Base-by-base conservation (phyloP, 2,113 vertebrate species). In the Hepsetus odoe region DNA sequence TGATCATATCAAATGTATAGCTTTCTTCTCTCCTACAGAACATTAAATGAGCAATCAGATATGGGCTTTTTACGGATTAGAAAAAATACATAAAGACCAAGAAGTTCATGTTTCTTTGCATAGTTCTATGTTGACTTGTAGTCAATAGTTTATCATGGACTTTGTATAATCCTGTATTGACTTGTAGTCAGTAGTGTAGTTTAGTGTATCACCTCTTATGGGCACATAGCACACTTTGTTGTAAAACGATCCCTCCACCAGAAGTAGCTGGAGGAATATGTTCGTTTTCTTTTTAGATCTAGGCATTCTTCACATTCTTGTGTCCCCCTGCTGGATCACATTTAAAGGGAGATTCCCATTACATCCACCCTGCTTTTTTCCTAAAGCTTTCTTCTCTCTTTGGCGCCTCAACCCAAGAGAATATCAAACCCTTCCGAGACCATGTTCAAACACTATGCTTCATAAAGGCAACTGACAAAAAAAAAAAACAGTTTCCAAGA, bases 351-450 rank as follows among this genome's bases (percentile, higher is more conserved):
- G 64, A 70, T 90, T 65, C 80, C 74, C 76, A 76, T 80, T 87
- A 83, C 40, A 58, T 38, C 1, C 68, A 75, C 64, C 70, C 75
- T 3, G 73, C 56, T 12, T 62, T 66, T 46, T 61, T 78, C 84
- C 28, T 69, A 74, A 35, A 51, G 76, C 51, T 74, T 30, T 85
- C 32, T 0, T 0, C 51, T 32, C 55, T 55, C 49, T 81, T 78
- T 80, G 82, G 85, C 92, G 90, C 86, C 88, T 82, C 1, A 26
- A 78, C 62, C 86, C 76, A 88, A 89, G 79, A 86, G 83, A 61
- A 1, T 6, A 55, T 18, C 9, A 74, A 83, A 56, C 86, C 74
- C 81, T 76, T 51, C 80, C 32, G 85, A 82, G 80, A 87, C 66
- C 77, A 16, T 86, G 55, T 85, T 84, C 73, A 80, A 86, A 83